Conservation (phyloP, 2,113 vertebrate genomes). For the Eclectus roratus region DNA sequence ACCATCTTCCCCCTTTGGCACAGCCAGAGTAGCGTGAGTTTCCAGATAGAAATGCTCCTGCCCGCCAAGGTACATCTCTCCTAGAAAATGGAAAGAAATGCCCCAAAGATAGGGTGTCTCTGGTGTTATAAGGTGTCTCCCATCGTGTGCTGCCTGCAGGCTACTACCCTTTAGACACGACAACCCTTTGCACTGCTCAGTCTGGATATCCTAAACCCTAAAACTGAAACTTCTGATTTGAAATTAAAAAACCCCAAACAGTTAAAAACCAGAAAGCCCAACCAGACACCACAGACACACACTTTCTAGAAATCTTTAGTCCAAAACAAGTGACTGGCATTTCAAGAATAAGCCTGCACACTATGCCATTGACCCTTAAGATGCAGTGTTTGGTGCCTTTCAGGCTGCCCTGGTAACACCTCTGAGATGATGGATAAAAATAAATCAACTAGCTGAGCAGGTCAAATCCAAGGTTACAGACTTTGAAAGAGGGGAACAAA, state of each 20-base stretch:
- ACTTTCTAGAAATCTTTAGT: not conserved
- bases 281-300: not conserved
- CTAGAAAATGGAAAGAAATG: conserved; percentile 62
- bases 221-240: not conserved
- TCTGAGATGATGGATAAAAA: not conserved
- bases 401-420: not conserved
- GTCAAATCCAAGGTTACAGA: not conserved
- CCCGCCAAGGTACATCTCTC: conserved; percentile 89
- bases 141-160: not conserved
- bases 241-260: not conserved
- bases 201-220: not conserved
- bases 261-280: not conserved
- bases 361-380: not conserved
- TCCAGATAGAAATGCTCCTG: conserved; percentile 99
- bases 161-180: not conserved
- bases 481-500: not conserved
- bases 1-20: conserved; percentile 87
- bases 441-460: not conserved
- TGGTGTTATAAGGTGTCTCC: not conserved
- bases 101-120: not conserved
- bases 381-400: not conserved
- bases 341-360: not conserved
- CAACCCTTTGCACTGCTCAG: not conserved
- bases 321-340: not conserved
- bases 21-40: conserved; percentile 87